phyloP scores from a whole-genome alignment of 2,797 vertebrate species.

The Dallia pectoralis region DNA sequence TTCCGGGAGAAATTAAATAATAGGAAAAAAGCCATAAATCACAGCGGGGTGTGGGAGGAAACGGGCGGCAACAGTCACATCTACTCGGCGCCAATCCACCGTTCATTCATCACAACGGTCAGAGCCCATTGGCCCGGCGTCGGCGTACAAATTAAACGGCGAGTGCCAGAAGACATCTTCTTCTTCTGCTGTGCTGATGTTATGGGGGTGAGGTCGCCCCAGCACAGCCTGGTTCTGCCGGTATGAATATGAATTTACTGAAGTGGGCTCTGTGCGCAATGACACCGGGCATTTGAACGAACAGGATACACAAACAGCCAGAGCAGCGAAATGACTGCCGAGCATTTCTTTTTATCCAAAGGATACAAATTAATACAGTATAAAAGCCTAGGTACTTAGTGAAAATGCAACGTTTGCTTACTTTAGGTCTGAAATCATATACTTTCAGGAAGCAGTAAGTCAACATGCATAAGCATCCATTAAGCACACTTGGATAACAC shows the following conservation, averaged over 20 bases:
- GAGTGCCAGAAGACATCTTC: slow-evolving; percentile 68
- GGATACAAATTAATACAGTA: not conserved
- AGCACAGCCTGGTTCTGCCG: slow-evolving; percentile 41
- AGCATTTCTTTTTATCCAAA: not conserved
- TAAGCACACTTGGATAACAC: no score
- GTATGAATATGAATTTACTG: slow-evolving; percentile 67
- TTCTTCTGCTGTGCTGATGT: slow-evolving; percentile 55
- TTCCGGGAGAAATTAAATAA: slow-evolving; percentile 77
- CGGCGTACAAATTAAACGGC: slow-evolving; percentile 74
- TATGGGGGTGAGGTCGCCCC: slow-evolving; percentile 25
- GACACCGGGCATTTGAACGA: slow-evolving; percentile 8
- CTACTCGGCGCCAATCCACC: slow-evolving; percentile 78
- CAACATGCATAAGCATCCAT: no score
- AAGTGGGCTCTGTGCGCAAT: slow-evolving; percentile 38
- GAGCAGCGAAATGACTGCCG: slow-evolving; percentile 36
- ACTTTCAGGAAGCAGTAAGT: no score
- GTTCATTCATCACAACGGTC: slow-evolving; percentile 84
- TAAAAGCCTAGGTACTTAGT: no score
- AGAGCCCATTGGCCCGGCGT: slow-evolving; percentile 71
- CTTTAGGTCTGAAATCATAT: no score
- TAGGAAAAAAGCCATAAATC: slow-evolving; percentile 83
- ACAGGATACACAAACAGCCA: slow-evolving; percentile 47
- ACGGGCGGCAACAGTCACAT: slow-evolving; percentile 76
- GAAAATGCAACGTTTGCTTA: no score
- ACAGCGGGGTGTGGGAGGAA: slow-evolving; percentile 64